Conservation (phyloP, 2,888 invertebrate species). For the Pediacus dermestoides region DNA sequence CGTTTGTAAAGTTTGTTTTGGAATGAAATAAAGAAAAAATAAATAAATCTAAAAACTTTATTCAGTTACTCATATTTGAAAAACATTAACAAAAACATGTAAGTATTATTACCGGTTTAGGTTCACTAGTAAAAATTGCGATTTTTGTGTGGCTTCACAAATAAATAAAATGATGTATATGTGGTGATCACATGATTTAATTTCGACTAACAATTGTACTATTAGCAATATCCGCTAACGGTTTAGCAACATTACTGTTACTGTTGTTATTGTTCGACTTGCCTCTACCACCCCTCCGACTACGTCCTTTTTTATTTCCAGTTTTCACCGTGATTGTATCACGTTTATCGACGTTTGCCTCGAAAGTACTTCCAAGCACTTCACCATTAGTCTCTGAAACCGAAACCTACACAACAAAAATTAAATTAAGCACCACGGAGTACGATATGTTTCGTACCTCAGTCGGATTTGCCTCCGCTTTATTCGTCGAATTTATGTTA, state of each 20-base stretch:
- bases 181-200: too few relatives aligned
- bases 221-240: conserved; percentile 47
- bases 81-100: background rate
- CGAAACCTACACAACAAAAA: too few relatives aligned
- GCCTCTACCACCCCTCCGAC: conserved; percentile 52
- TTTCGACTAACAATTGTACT: too few relatives aligned
- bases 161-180: too few relatives aligned
- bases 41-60: too few relatives aligned
- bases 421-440: background rate
- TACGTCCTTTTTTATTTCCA: conserved; percentile 50
- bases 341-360: conserved; percentile 59
- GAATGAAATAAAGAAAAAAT: background rate
- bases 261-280: conserved; percentile 43
- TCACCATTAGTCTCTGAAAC: conserved; percentile 49
- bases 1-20: background rate
- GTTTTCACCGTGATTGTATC: conserved; percentile 49
- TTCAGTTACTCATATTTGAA: background rate
- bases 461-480: background rate
- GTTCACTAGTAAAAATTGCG: too few relatives aligned
- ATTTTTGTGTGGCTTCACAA: too few relatives aligned
- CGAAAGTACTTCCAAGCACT: conserved; percentile 57
- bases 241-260: conserved; percentile 31
- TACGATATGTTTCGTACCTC: too few relatives aligned
- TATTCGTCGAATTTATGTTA: background rate
- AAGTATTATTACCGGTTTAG: too few relatives aligned